Base-by-base conservation (phyloP, 2,888 invertebrate species). In the Platycnemis pennipes region DNA sequence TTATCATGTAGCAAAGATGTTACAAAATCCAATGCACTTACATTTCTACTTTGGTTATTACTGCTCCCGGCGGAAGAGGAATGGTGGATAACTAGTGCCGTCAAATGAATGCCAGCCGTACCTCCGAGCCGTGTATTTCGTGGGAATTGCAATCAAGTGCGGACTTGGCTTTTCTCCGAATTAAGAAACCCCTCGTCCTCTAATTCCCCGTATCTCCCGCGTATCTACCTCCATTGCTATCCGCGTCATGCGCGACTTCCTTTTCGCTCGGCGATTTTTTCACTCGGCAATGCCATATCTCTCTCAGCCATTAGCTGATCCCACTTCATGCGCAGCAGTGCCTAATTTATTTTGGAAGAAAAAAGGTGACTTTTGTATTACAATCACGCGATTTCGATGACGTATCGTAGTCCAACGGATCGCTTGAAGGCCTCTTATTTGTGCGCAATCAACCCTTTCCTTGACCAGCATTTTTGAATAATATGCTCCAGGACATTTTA, bases 131-230 rank as follows among this genome's bases (percentile, higher is more conserved):
- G 37, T 3, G 77, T 37, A 37, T 77, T 37, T 77, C 77, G 37
- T 37, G 31, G 13, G 77, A 77, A 77, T 37, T 37, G 77, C 77
- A 77, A 77, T 77, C 77, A 37, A 37, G 31, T 77, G 77, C 37
- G 77, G 77, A 13, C 77, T 77, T 77, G 31, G 31, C 77, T 37
- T 77, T 77, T 77, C 77, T 77, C 77, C 37, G 77, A 77, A 37
- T 77, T 77, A 77, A 77, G 26, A 77, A 4, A 37, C 13, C 77
- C 37, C 77, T 77, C 63, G 22, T 77, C 13, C n/a, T n/a, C 63
- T 63, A 22, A 2, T 19, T n/a, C 26, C 26, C 26, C 26, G 63
- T 63, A 5, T 53, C 53, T 53, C 11, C 53, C 63, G 26, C 77
- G 37, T 37, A 77, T 77, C 13, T 31, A 13, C 37, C 37, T 3